phyloP scores from a whole-genome alignment of 92 coral and sea anemone species.

The Porites evermanni region DNA sequence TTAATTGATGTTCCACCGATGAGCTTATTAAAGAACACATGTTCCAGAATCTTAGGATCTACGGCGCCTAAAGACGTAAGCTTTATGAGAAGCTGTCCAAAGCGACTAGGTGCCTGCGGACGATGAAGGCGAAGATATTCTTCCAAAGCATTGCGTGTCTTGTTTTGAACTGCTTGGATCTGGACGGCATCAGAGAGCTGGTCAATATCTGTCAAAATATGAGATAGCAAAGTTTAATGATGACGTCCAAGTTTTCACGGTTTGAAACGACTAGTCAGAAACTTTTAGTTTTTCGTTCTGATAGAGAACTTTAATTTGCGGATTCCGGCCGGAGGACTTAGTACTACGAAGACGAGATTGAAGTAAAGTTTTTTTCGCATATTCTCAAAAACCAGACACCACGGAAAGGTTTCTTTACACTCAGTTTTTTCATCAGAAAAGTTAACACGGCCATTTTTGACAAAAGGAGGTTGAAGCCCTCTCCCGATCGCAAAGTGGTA shows the following conservation, averaged over 20 bases:
- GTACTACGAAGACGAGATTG: too few relatives aligned
- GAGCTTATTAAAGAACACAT: slow-evolving; percentile 85
- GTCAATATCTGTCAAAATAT: slow-evolving; percentile 77
- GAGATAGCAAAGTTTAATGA: slow-evolving; percentile 3
- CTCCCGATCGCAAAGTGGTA: too few relatives aligned
- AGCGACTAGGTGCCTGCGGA: slow-evolving; percentile 78
- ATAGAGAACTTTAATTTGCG: too few relatives aligned
- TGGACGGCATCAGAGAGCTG: slow-evolving; percentile 91
- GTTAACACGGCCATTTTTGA: too few relatives aligned
- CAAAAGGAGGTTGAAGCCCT: too few relatives aligned
- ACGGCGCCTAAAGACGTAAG: slow-evolving; percentile 86
- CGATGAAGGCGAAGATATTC: slow-evolving; percentile 83
- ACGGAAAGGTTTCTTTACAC: too few relatives aligned
- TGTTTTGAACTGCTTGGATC: slow-evolving; percentile 97
- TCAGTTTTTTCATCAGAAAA: too few relatives aligned
- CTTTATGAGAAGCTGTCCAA: slow-evolving; percentile 87
- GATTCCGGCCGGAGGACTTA: too few relatives aligned
- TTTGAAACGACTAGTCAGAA: too few relatives aligned
- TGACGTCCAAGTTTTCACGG: not conserved
- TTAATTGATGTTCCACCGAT: slow-evolving; percentile 91
- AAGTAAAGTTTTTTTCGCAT: too few relatives aligned
- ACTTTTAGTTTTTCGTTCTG: too few relatives aligned
- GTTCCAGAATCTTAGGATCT: slow-evolving; percentile 83
- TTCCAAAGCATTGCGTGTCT: slow-evolving; percentile 96
- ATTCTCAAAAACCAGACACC: too few relatives aligned